Conservation (phyloP, 2,113 vertebrate genomes). For the Synchiropus splendidus region DNA sequence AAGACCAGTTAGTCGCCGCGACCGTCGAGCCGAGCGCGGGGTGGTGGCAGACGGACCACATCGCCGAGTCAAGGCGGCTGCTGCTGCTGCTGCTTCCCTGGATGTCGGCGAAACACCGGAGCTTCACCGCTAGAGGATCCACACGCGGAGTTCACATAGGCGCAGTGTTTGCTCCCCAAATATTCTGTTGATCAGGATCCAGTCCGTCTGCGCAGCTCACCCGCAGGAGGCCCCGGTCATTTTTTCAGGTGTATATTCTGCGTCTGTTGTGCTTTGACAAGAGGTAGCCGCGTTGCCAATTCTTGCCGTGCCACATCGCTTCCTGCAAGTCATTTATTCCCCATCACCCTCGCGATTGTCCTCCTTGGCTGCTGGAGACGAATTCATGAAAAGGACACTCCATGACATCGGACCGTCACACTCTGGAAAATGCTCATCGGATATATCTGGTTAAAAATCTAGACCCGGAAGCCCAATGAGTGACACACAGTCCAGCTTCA, state of each 20-base stretch:
- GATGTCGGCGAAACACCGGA: too few relatives aligned
- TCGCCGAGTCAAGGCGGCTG: constrained; percentile 24
- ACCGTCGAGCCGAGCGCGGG: constrained; percentile 23
- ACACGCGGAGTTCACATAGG: too few relatives aligned
- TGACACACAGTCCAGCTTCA: constrained; percentile 90
- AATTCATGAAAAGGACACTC: constrained; percentile 47
- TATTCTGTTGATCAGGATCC: too few relatives aligned
- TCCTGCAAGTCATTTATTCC: constrained; percentile 12
- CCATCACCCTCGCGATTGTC: constrained; percentile 13
- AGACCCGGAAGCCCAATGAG: constrained; percentile 92
- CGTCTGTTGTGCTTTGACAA: constrained; percentile 14
- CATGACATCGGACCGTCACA: constrained; percentile 39
- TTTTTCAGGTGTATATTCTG: too few relatives aligned
- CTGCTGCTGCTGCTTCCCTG: too few relatives aligned
- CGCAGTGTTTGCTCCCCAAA: too few relatives aligned
- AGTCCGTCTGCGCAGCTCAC: too few relatives aligned
- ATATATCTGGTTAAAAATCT: constrained; percentile 70
- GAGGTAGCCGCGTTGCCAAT: constrained; percentile 8
- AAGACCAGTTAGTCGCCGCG: constrained; percentile 37
- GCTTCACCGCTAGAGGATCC: too few relatives aligned
- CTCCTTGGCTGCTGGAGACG: constrained; percentile 31
- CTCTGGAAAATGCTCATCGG: constrained; percentile 81
- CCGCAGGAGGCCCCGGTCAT: too few relatives aligned
- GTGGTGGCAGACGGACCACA: constrained; percentile 34
- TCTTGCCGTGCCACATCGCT: too few relatives aligned